Percentiles rank a stretch among this genome's conserved stretches.
These are phyloP conservation scores for Anthophora plumipes DNA, from an alignment of 2,888 invertebrate genomes.

Conservation along the genomic window DNA sequence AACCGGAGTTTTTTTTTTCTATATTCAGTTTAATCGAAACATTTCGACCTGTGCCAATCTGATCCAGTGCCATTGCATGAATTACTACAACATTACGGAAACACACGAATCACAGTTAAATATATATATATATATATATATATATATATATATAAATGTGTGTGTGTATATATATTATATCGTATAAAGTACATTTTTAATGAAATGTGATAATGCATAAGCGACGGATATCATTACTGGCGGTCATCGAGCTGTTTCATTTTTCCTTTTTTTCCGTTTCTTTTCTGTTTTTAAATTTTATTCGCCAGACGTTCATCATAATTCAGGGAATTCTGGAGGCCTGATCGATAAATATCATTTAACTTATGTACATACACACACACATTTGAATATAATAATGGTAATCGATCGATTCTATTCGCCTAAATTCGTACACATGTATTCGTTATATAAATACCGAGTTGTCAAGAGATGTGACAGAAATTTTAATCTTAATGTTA, in stretches of 20 bases:
- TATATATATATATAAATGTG: too few species aligned
- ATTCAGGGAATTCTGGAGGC: slow-evolving; percentile 23
- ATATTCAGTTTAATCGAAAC: neutral
- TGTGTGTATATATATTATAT: too few species aligned
- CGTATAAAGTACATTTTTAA: slow-evolving; percentile 8
- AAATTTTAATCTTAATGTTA: neutral
- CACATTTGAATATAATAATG: slow-evolving; percentile 10
- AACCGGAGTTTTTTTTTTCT: neutral
- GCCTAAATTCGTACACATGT: neutral
- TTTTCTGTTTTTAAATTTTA: neutral
- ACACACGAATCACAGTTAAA: neutral
- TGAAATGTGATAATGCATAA: slow-evolving; percentile 32
- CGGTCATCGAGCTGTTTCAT: neutral
- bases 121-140: neutral
- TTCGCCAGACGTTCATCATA: neutral
- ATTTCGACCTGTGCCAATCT: slow-evolving; percentile 45
- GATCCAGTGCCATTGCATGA: slow-evolving; percentile 44
- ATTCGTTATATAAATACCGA: slow-evolving; percentile 4
- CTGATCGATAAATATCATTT: slow-evolving; percentile 15
- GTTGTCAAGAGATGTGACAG: slow-evolving; percentile 20
- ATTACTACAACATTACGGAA: neutral
- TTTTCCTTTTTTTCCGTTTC: neutral
- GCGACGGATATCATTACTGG: slow-evolving; percentile 2
- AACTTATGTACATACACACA: too few species aligned
- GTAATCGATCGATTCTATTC: slow-evolving; percentile 16